Percentiles rank a stretch among this genome's conserved stretches.
phyloP scores from a whole-genome alignment of 2,797 vertebrate species.

The Stomatorhinus walkeri region DNA sequence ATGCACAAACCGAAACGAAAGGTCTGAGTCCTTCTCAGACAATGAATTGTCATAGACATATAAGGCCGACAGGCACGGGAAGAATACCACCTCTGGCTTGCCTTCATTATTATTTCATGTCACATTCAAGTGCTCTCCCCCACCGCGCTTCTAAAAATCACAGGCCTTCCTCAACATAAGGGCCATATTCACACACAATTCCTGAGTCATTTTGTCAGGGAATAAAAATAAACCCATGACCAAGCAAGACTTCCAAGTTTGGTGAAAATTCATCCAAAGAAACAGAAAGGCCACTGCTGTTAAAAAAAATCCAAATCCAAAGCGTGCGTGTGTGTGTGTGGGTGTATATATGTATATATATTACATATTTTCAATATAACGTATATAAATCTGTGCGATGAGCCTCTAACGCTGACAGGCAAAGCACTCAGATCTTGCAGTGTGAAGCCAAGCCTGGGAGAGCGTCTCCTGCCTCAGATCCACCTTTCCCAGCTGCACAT shows the following conservation, averaged over 20 bases:
- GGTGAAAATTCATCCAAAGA: neutral
- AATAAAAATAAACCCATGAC: slow-evolving; percentile 13
- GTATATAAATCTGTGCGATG: neutral
- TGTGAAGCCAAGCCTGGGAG: neutral
- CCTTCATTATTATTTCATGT: slow-evolving; percentile 1
- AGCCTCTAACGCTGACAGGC: neutral
- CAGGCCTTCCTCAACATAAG: neutral
- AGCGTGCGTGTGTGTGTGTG: too few relatives aligned
- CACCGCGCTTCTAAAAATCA: neutral
- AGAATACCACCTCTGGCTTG: neutral
- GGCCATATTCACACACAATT: slow-evolving; percentile 7
- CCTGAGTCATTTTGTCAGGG: slow-evolving; percentile 1
- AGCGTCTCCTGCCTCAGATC: neutral
- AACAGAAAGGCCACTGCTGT: neutral
- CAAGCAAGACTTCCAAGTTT: slow-evolving; percentile 11
- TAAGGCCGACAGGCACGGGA: neutral
- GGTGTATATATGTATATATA: too few relatives aligned
- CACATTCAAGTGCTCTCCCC: neutral
- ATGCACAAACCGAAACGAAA: neutral
- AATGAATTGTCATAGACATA: neutral
- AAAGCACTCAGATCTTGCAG: neutral
- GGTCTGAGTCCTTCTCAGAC: neutral
- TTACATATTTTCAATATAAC: neutral
- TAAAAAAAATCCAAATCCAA: neutral
- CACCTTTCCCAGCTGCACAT: neutral